Base-by-base conservation (phyloP, 2,888 invertebrate species). In the Entomobrya multifasciata region DNA sequence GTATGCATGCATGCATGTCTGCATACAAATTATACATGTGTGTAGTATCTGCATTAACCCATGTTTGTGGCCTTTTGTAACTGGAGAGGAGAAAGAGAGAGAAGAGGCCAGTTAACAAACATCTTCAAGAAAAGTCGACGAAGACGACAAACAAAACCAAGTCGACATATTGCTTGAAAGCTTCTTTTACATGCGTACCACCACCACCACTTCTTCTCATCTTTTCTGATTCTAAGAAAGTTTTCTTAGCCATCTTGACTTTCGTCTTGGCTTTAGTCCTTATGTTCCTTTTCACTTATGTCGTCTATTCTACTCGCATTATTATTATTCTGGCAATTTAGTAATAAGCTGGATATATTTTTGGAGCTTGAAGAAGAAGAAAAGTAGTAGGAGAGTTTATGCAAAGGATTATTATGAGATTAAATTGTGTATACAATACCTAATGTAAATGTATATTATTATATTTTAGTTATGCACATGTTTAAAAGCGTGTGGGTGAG, bases 241-340 rank as follows among this genome's bases (percentile, higher is more conserved):
- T 36, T 67, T 44, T 36, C 36, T 36, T 36, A 41, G 13, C 17
- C 22, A 70, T 44, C 70, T 44, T 49, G 49, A 49, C 49, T 49
- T 49, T n/a, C n/a, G 36, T 15, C 70, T 47, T 65, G n/a, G 3
- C 30, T 15, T 17, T 47, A 1, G 15, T 25, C n/a, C 36, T 36
- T n/a, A 8, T 20, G 67, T 17, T 67, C 13, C 8, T n/a, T 67
- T 62, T 27, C 49, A 49, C 41, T 67, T 20, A 22, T 17, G 22
- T 70, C 20, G 41, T 67, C 20, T 67, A 44, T 44, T 22, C 67
- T 44, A 20, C 41, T 67, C 27, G 67, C 65, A 41, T 27, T 17
- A 25, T 70, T 70, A 65, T 36, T 62, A 27, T 70, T 70, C 25
- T 41, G 25, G 47, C 25, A 47, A 47, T 70, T 70, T 47, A 47